These are phyloP conservation scores for Sweltsa coloradensis DNA, from an alignment of 1,140 invertebrate genomes.

Conservation along the genomic window DNA sequence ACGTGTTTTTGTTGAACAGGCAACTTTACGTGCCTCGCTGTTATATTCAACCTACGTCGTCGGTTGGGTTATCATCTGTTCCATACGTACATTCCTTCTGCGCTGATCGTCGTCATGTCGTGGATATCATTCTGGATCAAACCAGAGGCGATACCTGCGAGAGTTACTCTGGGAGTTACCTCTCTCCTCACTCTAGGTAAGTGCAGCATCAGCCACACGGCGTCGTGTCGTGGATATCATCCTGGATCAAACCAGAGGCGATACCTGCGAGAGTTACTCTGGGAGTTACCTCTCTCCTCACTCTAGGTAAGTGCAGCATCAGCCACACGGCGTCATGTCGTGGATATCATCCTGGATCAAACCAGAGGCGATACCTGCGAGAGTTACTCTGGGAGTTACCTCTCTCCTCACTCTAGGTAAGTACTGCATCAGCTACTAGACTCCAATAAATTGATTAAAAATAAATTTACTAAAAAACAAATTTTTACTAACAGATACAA, in stretches of 20 bases:
- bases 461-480: slow-evolving; percentile 6
- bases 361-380: slow-evolving; percentile 73
- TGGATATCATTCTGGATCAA: slow-evolving; percentile 93
- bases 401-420: slow-evolving; percentile 68
- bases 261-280: slow-evolving; percentile 70
- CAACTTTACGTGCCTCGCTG: slow-evolving; percentile 77
- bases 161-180: slow-evolving; percentile 69
- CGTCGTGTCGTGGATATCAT: slow-evolving; percentile 88
- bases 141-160: slow-evolving; percentile 73
- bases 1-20: too few species aligned
- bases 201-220: slow-evolving; percentile 39
- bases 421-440: slow-evolving; percentile 4
- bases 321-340: slow-evolving; percentile 87
- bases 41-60: slow-evolving; percentile 69
- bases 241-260: slow-evolving; percentile 86
- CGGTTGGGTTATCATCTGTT: slow-evolving; percentile 81
- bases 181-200: slow-evolving; percentile 68
- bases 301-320: slow-evolving; percentile 44
- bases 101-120: slow-evolving; percentile 82
- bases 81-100: slow-evolving; percentile 83
- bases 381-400: slow-evolving; percentile 69
- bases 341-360: slow-evolving; percentile 93
- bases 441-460: not conserved
- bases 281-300: slow-evolving; percentile 72
- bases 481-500: slow-evolving; percentile 1